Conservation (phyloP, 2,797 vertebrate species). For the Enteromius mattozi region DNA sequence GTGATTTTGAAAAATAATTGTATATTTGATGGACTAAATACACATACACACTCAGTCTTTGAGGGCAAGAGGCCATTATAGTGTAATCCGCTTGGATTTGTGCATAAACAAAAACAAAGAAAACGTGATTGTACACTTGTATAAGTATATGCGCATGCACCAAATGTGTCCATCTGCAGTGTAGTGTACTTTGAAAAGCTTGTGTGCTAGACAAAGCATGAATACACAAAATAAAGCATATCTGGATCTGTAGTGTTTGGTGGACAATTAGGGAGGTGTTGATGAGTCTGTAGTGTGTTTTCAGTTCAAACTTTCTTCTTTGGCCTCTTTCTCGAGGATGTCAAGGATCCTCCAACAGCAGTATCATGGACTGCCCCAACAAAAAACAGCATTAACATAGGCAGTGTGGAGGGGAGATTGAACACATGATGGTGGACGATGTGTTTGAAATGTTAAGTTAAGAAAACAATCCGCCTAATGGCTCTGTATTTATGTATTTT, state of each 20-base stretch:
- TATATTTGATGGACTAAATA: background rate
- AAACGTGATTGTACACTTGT: background rate
- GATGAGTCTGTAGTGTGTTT: slow-evolving; percentile 59
- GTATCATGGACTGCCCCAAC: slow-evolving; percentile 59
- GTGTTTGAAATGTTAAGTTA: slow-evolving; percentile 81
- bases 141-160: background rate
- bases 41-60: background rate
- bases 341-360: slow-evolving; percentile 67
- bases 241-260: slow-evolving; percentile 39
- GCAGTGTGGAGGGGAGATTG: slow-evolving; percentile 61
- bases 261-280: slow-evolving; percentile 41
- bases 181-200: slow-evolving; percentile 48
- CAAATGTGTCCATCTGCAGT: slow-evolving; percentile 14
- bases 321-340: slow-evolving; percentile 42
- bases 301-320: slow-evolving; percentile 50
- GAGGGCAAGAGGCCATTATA: background rate
- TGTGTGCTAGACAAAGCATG: background rate
- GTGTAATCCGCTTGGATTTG: background rate
- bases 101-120: background rate
- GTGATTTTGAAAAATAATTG: background rate
- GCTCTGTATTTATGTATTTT: slow-evolving; percentile 82
- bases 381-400: slow-evolving; percentile 72
- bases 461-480: slow-evolving; percentile 80
- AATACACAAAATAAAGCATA: background rate
- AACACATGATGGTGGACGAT: slow-evolving; percentile 71